Conservation (phyloP, 37 sponge, comb jelly and placozoan genomes). For the Halichondria panicea region DNA sequence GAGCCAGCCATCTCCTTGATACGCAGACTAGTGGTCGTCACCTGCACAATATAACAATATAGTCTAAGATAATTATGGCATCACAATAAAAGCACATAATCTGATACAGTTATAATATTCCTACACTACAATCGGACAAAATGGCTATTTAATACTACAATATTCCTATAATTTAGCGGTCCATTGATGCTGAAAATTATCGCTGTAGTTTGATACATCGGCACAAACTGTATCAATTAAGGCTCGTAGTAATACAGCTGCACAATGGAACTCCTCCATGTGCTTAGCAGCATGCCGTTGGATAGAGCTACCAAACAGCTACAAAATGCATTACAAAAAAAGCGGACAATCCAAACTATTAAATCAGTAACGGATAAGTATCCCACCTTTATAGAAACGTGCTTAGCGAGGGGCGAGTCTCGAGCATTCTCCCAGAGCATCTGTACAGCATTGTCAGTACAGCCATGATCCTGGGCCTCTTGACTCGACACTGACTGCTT, state of each 20-base stretch:
- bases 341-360: background rate
- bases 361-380: background rate
- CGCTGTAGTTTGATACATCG: too few relatives aligned
- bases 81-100: background rate
- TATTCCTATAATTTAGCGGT: too few relatives aligned
- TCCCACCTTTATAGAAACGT: slow-evolving; percentile 18
- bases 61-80: background rate
- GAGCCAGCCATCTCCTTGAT: slow-evolving; percentile 37
- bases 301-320: background rate
- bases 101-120: too few relatives aligned
- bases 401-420: background rate
- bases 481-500: slow-evolving; percentile 24
- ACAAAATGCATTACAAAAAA: background rate
- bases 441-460: slow-evolving; percentile 52
- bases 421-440: slow-evolving; percentile 29
- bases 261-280: background rate
- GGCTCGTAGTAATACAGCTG: background rate
- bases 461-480: slow-evolving; percentile 70
- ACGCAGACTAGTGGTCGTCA: slow-evolving; percentile 70
- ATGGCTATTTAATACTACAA: too few relatives aligned
- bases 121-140: too few relatives aligned
- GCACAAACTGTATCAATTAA: background rate
- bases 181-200: too few relatives aligned
- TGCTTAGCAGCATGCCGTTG: background rate
- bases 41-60: slow-evolving; percentile 6